phyloP scores from a whole-genome alignment of 2,797 vertebrate genomes.

The Vireo griseus region DNA sequence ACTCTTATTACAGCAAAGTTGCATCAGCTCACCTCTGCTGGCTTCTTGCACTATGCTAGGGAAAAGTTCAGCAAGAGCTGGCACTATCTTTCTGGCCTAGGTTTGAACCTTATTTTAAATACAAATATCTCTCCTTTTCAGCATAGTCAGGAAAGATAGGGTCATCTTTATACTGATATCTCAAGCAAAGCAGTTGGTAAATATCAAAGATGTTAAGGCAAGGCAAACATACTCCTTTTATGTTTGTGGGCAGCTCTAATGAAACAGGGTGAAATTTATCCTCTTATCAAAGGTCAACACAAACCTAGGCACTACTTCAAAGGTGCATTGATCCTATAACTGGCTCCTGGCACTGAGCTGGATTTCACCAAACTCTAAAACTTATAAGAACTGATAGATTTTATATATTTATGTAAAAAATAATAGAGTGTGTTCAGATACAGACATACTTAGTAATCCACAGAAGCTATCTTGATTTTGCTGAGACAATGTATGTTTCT shows the following conservation, averaged over 20 bases:
- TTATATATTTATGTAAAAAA: neutral
- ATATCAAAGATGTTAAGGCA: slow-evolving; percentile 55
- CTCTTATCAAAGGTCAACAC: slow-evolving; percentile 60
- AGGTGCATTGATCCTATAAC: slow-evolving; percentile 48
- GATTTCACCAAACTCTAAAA: neutral
- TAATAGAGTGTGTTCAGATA: neutral
- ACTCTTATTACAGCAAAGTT: slow-evolving; percentile 11
- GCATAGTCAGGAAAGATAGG: slow-evolving; percentile 22
- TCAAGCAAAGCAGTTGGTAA: slow-evolving; percentile 46
- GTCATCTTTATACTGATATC: slow-evolving; percentile 57
- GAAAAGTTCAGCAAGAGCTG: neutral
- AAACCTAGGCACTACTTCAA: slow-evolving; percentile 57
- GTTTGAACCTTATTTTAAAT: slow-evolving; percentile 36
- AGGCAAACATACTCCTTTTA: slow-evolving; percentile 58
- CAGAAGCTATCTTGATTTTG: neutral
- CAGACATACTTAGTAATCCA: neutral
- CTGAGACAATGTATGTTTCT: neutral
- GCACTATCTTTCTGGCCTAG: neutral
- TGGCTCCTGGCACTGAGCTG: neutral
- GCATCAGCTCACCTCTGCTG: neutral
- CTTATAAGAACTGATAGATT: neutral
- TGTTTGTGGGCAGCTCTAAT: slow-evolving; percentile 51
- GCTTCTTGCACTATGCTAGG: neutral
- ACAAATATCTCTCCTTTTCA: slow-evolving; percentile 30
- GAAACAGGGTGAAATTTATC: slow-evolving; percentile 54